Conservation (phyloP, 1,140 invertebrate species). For the Halesus radiatus region DNA sequence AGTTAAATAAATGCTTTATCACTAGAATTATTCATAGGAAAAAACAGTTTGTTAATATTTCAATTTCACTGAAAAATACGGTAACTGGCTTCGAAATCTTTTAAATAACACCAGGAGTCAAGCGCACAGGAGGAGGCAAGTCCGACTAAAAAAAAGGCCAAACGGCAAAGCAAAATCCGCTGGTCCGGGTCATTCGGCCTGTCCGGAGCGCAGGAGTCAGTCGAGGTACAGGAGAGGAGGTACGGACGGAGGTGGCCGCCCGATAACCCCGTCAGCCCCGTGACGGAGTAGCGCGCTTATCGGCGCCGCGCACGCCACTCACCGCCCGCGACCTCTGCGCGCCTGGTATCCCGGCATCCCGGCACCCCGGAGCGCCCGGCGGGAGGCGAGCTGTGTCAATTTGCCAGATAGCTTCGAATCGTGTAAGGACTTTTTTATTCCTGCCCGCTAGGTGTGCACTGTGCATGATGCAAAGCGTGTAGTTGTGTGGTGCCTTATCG, state of each 20-base stretch:
- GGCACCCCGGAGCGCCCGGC: conserved; percentile 13
- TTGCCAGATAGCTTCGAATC: conserved; percentile 48
- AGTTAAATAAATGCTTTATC: no score
- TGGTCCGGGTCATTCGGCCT: conserved; percentile 13
- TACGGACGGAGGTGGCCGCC: conserved; percentile 6
- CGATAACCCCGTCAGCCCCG: conserved; percentile 41
- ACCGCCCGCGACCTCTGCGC: conserved; percentile 36
- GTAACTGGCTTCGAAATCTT: no score
- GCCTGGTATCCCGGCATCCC: conserved; percentile 24
- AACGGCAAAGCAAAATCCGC: conserved; percentile 9
- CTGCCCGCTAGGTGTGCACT: neutral
- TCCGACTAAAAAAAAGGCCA: neutral
- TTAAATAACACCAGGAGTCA: no score
- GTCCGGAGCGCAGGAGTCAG: conserved; percentile 18
- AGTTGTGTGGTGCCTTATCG: neutral
- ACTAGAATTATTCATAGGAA: no score
- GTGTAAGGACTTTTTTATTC: conserved; percentile 36
- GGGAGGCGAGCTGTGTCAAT: conserved; percentile 42
- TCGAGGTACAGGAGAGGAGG: no score
- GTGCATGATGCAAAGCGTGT: neutral
- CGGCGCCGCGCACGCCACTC: conserved; percentile 45
- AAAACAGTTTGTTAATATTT: no score
- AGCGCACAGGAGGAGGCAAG: no score
- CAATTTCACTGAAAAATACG: no score
- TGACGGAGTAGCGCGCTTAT: conserved; percentile 45